These are phyloP conservation scores for Gonocerus acuteangulatus DNA, from an alignment of 2,888 invertebrate species.

Conservation along the genomic window DNA sequence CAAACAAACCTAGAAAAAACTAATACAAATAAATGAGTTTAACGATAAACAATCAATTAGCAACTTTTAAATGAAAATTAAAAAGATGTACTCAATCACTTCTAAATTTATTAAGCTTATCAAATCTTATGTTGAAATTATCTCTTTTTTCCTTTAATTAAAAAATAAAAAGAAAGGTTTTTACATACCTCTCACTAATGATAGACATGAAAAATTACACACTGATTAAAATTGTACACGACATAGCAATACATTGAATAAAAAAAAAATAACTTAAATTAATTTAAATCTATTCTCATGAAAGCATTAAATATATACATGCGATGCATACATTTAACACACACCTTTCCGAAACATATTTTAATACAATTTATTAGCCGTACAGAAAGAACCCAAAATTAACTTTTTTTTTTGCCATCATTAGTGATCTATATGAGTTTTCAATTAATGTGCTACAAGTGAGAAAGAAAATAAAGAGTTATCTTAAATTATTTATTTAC, in stretches of 20 bases:
- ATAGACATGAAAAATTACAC: constrained; percentile 33
- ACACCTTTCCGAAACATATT: background rate
- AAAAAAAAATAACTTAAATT: constrained; percentile 4
- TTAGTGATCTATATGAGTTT: constrained; percentile 23
- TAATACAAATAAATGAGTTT: background rate
- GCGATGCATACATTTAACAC: constrained; percentile 21
- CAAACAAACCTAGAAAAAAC: no score
- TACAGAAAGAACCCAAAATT: background rate
- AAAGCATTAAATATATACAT: constrained; percentile 21
- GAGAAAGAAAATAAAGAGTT: no score
- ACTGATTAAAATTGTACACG: constrained; percentile 22
- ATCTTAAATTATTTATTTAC: no score
- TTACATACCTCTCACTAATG: constrained; percentile 35
- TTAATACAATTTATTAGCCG: background rate
- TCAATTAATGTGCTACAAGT: no score
- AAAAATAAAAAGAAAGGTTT: constrained; percentile 26
- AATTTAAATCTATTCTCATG: background rate
- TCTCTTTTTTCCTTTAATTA: constrained; percentile 18
- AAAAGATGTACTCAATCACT: background rate
- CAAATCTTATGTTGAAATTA: background rate
- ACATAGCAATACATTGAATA: constrained; percentile 11
- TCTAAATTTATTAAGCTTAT: background rate
- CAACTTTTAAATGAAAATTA: background rate
- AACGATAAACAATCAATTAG: background rate
- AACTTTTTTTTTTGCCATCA: constrained; percentile 13